Evolutionary conservation across 2,797 vertebrate species (phyloP), one percentile per base, ranked within the genome.

Genomic region (Crenichthys baileyi): DNA sequence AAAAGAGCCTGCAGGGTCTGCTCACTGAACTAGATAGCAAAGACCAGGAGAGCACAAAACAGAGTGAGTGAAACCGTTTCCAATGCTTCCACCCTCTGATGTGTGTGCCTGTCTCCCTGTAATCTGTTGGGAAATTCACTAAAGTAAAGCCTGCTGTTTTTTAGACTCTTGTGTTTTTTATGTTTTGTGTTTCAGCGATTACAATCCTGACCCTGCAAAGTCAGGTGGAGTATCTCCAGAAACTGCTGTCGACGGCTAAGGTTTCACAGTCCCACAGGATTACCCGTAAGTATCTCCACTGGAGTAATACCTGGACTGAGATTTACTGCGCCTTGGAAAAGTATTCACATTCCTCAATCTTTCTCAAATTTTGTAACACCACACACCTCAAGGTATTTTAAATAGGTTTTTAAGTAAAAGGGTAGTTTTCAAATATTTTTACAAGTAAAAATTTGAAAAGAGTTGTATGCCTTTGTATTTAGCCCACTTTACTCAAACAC

Each of bases 1-100:
- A 89, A 26, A 4, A 26, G 9, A 79, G 72, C 72, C 6, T 92
- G 22, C 41, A 83, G 1, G 20, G 0, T n/a, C 70, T 86, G 7
- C 24, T 87, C 24, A 0, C 0, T 48, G 11, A 77, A 53, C 24
- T 89, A 11, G 48, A 65, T 0, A 46, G 60, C 26, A 5, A 7
- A 6, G 39, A 1, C 0, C 36, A 67, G 0, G 80, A 79, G 16
- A 84, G 31, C 81, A 65, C 24, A 41, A 84, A 84, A 39, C 76
- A 78, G 56, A 63, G 92, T 92, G 78, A 89, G 90, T 89, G 18
- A 60, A 11, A 82, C 41, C 36, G 4, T 70, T 75, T 75, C 60
- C 5, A 46, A 50, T 0, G 18, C 29, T 48, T 60, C 8, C 7
- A 11, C 9, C n/a, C 60, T 44, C 48, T 55, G 3, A 41, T 24